Evolutionary conservation across 2,888 invertebrate species (phyloP).

Genomic region (Andrena bucephala): DNA sequence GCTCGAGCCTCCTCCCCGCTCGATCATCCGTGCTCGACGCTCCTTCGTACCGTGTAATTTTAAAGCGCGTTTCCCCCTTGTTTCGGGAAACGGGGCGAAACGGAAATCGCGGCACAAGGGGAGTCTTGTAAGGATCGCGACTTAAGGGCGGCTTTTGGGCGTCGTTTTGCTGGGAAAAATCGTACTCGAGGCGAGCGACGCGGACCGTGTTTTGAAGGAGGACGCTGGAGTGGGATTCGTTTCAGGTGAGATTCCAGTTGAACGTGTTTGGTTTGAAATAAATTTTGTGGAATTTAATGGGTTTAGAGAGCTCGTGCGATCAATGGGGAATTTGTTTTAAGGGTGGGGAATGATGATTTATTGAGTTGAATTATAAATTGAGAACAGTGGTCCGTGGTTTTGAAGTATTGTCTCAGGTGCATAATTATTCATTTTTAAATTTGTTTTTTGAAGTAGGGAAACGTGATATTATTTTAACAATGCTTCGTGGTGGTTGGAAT

Average conservation of each 20-base stretch:
- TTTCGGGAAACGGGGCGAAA: not conserved
- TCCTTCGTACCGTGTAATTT: not conserved
- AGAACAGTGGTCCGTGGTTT: not conserved
- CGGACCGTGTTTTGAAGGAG: too few relatives aligned
- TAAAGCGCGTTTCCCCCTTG: not conserved
- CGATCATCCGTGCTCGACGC: not conserved
- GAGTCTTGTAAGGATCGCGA: not conserved
- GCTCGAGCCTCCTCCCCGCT: not conserved
- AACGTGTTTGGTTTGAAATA: too few relatives aligned
- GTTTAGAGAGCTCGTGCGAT: too few relatives aligned
- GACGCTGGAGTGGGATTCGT: too few relatives aligned
- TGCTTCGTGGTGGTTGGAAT: too few relatives aligned
- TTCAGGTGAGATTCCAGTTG: too few relatives aligned
- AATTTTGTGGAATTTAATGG: too few relatives aligned
- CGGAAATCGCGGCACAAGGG: not conserved
- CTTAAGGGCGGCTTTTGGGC: not conserved
- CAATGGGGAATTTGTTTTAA: too few relatives aligned
- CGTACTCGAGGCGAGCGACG: not conserved
- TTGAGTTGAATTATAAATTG: not conserved
- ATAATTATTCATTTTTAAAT: not conserved
- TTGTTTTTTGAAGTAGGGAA: not conserved
- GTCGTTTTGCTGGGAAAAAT: not conserved
- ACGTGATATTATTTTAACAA: not conserved
- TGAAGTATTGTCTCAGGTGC: not conserved
- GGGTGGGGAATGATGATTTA: too few relatives aligned